Base-by-base conservation (phyloP, 2,888 invertebrate species). In the Acanthosoma haemorrhoidale region DNA sequence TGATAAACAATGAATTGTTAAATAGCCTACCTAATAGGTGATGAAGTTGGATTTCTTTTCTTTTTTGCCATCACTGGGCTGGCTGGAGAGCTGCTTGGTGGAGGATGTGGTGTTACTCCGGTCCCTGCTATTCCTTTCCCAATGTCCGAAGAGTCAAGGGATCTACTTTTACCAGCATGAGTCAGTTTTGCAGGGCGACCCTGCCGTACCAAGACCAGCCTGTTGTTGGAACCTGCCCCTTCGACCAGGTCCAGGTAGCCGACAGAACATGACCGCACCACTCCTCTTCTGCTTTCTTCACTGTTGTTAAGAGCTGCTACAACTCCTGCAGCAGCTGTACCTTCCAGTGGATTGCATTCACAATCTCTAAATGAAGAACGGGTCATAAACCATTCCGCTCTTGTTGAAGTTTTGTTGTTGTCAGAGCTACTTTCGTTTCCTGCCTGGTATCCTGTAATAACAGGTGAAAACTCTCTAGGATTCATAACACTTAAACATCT, bases 181-280 rank as follows among this genome's bases (percentile, higher is more conserved):
- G 86, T 86, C 57, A 90, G 80, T 71, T 84, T 82, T 0, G 87
- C 85, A 13, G 80, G 80, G 72, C 80, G 79, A 1, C 77, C 75
- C 63, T 79, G 78, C 67, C 79, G 78, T 4, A 77, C 77, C 18
- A 75, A 72, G 16, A 78, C 77, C 15, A 76, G 75, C 31, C 76
- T 70, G 80, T 76, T 80, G 75, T 69, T 82, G 38, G 69, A 59
- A 9, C 87, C 87, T 6, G 25, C 51, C 1, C 87, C 86, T 76
- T 92, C 92, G 4, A 93, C 91, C 73, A 90, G 84, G 78, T 94
- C 93, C 75, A 94, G 82, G 78, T 92, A 93, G 0, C 94, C 93
- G 2, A 93, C 93, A 80, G 93, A 93, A 79, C 93, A 92, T 78
- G 92, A 92, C 32, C 76, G 71, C n/a, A 76, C 76, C 11, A 76